These are phyloP conservation scores for Euphydryas editha DNA, from an alignment of 2,888 invertebrate genomes.

Conservation along the genomic window DNA sequence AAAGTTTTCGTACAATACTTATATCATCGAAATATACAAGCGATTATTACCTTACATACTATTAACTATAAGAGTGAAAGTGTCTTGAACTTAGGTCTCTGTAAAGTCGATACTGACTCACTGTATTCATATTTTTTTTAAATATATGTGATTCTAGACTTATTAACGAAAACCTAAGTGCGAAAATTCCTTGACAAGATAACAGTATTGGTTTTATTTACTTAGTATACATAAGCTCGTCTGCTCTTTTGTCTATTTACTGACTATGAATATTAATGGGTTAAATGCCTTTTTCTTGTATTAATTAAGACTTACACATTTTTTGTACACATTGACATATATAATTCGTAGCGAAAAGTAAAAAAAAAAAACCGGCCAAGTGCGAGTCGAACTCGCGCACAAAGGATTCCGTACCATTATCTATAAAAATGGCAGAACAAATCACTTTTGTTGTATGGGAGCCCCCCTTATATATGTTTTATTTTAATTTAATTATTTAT, in stretches of 20 bases:
- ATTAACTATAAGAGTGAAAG: constrained; percentile 47
- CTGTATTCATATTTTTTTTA: constrained; percentile 3
- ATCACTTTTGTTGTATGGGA: too few relatives aligned
- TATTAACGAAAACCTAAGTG: not conserved
- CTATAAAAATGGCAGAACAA: too few relatives aligned
- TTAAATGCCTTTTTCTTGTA: constrained; percentile 10
- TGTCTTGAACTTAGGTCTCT: constrained; percentile 28
- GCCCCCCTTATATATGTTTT: too few relatives aligned
- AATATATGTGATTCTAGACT: constrained; percentile 5
- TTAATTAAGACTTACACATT: constrained; percentile 13
- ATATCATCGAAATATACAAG: constrained; percentile 40
- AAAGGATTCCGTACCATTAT: too few relatives aligned
- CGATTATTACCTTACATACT: constrained; percentile 44
- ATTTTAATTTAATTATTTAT: too few relatives aligned
- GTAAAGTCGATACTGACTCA: not conserved
- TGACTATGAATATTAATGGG: constrained; percentile 29
- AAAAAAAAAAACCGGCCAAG: too few relatives aligned
- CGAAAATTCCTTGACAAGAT: constrained; percentile 9
- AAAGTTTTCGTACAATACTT: constrained; percentile 46
- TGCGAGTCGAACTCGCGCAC: too few relatives aligned
- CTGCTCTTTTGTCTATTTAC: constrained; percentile 39
- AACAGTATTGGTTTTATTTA: not conserved
- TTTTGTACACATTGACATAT: too few relatives aligned
- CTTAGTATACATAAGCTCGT: constrained; percentile 27
- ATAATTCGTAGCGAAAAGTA: too few relatives aligned